These are phyloP conservation scores for Autographa pulchrina DNA, from an alignment of 2,888 invertebrate genomes.

Conservation along the genomic window DNA sequence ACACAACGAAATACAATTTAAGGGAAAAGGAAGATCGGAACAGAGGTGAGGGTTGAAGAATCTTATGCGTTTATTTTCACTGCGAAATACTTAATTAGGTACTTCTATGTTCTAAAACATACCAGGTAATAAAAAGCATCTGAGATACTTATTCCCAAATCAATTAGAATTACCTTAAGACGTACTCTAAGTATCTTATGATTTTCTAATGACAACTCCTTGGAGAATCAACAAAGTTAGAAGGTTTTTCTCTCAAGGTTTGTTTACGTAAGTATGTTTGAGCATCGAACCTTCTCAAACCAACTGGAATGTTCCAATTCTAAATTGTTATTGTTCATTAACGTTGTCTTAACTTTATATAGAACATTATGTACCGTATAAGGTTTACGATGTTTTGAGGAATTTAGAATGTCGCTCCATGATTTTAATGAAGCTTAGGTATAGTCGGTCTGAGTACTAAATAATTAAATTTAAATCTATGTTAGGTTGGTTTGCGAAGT, in stretches of 20 bases:
- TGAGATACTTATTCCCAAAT: not conserved
- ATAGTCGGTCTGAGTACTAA: not conserved
- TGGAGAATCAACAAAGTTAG: slow-evolving; percentile 7
- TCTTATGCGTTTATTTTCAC: no score
- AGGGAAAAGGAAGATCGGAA: no score
- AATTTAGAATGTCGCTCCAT: not conserved
- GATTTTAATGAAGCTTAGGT: not conserved
- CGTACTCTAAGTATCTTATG: not conserved
- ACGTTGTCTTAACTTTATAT: not conserved
- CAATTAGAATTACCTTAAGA: slow-evolving; percentile 9
- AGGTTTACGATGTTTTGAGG: not conserved
- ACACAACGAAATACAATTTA: no score
- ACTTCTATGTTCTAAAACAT: not conserved
- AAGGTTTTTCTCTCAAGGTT: slow-evolving; percentile 7
- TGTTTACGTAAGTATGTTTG: slow-evolving; percentile 7
- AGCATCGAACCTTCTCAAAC: slow-evolving; percentile 9
- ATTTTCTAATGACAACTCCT: slow-evolving; percentile 7
- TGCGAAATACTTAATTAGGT: not conserved
- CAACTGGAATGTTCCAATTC: not conserved
- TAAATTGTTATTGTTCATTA: not conserved
- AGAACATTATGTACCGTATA: not conserved
- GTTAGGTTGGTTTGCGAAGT: no score
- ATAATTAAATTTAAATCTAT: not conserved
- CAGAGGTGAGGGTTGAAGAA: no score
- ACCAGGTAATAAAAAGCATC: not conserved